Evolutionary conservation across 1,140 invertebrate species (phyloP).

Genomic region (Formica selysi): DNA sequence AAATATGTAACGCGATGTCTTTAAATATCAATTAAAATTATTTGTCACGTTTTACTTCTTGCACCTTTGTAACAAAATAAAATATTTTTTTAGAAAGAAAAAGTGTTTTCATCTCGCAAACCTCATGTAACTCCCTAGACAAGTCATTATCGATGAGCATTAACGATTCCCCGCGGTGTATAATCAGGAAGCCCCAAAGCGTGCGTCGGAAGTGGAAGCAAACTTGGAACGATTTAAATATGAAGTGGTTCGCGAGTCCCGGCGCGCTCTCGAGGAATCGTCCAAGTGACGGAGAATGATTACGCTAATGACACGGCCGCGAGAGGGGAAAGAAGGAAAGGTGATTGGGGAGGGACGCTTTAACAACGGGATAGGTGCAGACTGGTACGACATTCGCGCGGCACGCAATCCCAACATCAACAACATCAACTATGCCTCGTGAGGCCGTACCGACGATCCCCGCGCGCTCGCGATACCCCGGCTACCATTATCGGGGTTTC

Average conservation of each 20-base stretch:
- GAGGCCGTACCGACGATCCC: slow-evolving; percentile 37
- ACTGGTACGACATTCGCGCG: slow-evolving; percentile 78
- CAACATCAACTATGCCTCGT: slow-evolving; percentile 62
- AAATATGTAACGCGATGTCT: background rate
- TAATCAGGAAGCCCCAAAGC: slow-evolving; percentile 54
- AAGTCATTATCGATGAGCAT: slow-evolving; percentile 35
- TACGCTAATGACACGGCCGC: slow-evolving; percentile 79
- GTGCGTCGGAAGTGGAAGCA: slow-evolving; percentile 48
- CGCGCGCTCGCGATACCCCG: slow-evolving; percentile 37
- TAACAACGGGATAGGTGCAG: slow-evolving; percentile 78
- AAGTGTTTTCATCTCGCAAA: background rate
- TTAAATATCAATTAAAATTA: background rate
- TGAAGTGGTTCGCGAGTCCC: slow-evolving; percentile 69
- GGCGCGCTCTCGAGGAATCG: slow-evolving; percentile 68
- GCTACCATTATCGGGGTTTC: slow-evolving; percentile 56
- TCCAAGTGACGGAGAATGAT: slow-evolving; percentile 82
- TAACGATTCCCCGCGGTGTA: slow-evolving; percentile 46
- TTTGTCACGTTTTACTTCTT: background rate
- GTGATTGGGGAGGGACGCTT: slow-evolving; percentile 23
- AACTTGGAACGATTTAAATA: slow-evolving; percentile 68
- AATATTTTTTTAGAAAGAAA: background rate
- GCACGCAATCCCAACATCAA: slow-evolving; percentile 76
- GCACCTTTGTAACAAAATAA: background rate
- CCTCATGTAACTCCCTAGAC: background rate
- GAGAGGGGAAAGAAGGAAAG: slow-evolving; percentile 27